These are phyloP conservation scores for Bergia sp. DNA, from an alignment of 92 coral and sea anemone species.

Conservation along the genomic window DNA sequence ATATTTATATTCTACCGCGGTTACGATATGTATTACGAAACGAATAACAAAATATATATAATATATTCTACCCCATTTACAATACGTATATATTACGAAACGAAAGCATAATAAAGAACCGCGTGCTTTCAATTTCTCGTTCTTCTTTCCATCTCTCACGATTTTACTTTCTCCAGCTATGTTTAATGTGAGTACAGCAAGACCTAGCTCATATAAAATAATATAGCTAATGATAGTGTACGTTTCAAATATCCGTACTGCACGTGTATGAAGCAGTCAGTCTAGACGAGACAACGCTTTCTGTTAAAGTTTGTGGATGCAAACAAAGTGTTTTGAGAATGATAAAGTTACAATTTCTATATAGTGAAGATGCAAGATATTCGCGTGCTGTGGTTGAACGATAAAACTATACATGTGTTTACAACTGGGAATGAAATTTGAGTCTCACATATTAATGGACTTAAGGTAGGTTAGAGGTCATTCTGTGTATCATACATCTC, in stretches of 20 bases:
- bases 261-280: neutral
- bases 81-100: too few relatives aligned
- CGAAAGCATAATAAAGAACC: too few relatives aligned
- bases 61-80: too few relatives aligned
- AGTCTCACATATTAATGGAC: slow-evolving; percentile 24
- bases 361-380: neutral
- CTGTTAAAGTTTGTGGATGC: neutral
- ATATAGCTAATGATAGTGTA: too few relatives aligned
- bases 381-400: slow-evolving; percentile 3
- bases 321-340: neutral
- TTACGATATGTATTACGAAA: too few relatives aligned
- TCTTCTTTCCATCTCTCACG: too few relatives aligned
- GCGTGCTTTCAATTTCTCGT: too few relatives aligned
- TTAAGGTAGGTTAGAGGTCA: slow-evolving; percentile 34
- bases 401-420: neutral
- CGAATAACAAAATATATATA: too few relatives aligned
- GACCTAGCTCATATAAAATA: too few relatives aligned
- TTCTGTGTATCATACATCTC: slow-evolving; percentile 7
- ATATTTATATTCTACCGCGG: too few relatives aligned
- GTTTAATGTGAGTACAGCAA: too few relatives aligned
- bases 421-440: slow-evolving; percentile 20
- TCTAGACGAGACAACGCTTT: neutral
- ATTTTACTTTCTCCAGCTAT: too few relatives aligned
- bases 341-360: neutral
- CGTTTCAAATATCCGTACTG: neutral